Conservation (phyloP, 2,888 invertebrate genomes). For the Eupithecia pulchellata region DNA sequence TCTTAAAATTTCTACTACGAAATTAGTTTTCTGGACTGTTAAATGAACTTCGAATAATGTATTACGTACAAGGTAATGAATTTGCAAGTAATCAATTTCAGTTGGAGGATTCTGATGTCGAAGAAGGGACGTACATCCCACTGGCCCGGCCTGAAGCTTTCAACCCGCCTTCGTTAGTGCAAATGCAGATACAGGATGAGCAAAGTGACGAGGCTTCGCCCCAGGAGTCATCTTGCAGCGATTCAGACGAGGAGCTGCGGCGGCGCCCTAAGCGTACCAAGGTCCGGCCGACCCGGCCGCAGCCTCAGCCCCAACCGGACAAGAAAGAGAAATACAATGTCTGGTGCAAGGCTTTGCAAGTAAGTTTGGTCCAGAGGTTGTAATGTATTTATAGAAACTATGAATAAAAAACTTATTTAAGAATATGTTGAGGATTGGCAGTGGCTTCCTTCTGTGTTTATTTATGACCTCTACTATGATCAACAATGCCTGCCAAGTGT, state of each 20-base stretch:
- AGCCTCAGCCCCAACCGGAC: conserved; percentile 64
- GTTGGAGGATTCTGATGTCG: conserved; percentile 82
- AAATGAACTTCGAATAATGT: conserved; percentile 21
- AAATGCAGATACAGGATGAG: conserved; percentile 86
- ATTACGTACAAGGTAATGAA: conserved; percentile 25
- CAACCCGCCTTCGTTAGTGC: conserved; percentile 78
- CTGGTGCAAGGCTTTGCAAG: conserved; percentile 88
- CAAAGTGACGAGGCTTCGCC: conserved; percentile 85
- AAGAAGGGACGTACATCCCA: conserved; percentile 84
- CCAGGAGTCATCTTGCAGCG: conserved; percentile 80
- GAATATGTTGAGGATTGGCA: background rate
- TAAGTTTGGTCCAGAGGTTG: conserved; percentile 39
- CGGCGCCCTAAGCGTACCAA: conserved; percentile 84
- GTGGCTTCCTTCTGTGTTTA: background rate
- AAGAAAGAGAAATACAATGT: conserved; percentile 91
- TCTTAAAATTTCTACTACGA: background rate
- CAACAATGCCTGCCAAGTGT: background rate
- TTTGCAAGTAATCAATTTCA: conserved; percentile 50
- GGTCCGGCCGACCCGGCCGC: conserved; percentile 65
- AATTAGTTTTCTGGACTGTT: background rate
- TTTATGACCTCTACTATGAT: background rate
- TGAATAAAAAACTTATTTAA: background rate
- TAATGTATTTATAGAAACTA: too few relatives aligned
- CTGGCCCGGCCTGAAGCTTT: conserved; percentile 84
- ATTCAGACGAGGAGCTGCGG: conserved; percentile 86